phyloP scores from a whole-genome alignment of 2,888 invertebrate genomes.

The Hemithea aestivaria region DNA sequence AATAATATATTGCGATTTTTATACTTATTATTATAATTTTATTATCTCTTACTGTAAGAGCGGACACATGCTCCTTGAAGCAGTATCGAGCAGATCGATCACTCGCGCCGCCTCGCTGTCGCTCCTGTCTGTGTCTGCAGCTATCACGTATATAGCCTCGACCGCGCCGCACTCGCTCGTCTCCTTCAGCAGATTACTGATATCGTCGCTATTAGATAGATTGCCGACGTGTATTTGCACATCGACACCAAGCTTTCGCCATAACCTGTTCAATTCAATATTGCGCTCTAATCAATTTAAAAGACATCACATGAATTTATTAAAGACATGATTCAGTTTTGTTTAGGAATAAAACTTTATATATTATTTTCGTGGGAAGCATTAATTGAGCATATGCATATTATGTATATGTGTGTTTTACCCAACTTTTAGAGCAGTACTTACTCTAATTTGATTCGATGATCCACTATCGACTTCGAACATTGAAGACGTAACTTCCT shows the following conservation, averaged over 20 bases:
- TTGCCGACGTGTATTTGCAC: not conserved
- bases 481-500: no score
- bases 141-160: constrained; percentile 13
- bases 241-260: not conserved
- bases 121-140: not conserved
- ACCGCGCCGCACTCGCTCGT: not conserved
- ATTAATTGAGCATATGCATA: no score
- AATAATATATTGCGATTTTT: no score
- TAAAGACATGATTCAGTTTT: not conserved
- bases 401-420: no score
- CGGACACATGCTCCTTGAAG: not conserved
- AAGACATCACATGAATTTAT: not conserved
- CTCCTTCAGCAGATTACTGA: no score
- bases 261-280: not conserved
- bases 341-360: no score
- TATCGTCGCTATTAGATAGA: not conserved
- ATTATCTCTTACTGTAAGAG: not conserved
- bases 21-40: no score
- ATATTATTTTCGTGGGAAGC: no score
- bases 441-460: no score
- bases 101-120: not conserved
- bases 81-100: not conserved
- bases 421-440: no score
- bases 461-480: no score
- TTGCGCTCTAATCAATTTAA: no score